Evolutionary conservation across 30 jellyfish, hydroid and myxozoan genomes (phyloP).

Genomic region (Aurelia aurita complex sp. Pacific): DNA sequence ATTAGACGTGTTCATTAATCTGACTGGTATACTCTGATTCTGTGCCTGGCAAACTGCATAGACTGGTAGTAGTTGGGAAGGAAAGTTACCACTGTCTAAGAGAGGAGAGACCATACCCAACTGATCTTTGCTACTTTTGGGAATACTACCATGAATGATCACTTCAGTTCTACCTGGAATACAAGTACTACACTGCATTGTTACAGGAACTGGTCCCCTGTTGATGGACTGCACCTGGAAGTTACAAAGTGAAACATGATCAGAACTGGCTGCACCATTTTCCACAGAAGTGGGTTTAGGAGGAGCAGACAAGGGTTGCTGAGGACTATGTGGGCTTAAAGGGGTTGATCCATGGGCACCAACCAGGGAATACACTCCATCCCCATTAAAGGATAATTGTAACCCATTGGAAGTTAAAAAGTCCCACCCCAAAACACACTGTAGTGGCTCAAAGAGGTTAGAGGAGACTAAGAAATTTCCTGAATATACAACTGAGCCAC

Average conservation of each 20-base stretch:
- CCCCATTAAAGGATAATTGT: background rate
- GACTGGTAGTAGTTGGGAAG: constrained; percentile 27
- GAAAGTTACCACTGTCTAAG: background rate
- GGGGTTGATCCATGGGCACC: constrained; percentile 3
- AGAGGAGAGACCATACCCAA: constrained; percentile 25
- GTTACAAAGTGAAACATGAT: constrained; percentile 6
- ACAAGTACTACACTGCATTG: background rate
- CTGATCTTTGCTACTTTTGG: constrained; percentile 38
- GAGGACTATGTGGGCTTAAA: background rate
- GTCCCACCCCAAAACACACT: constrained; percentile 56
- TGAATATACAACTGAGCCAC: constrained; percentile 14
- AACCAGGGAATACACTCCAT: constrained; percentile 7
- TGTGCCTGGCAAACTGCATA: constrained; percentile 39
- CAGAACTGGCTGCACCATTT: background rate
- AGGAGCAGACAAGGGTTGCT: constrained; percentile 11
- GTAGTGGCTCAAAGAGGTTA: constrained; percentile 11
- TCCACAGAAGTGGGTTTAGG: background rate
- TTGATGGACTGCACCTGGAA: constrained; percentile 12
- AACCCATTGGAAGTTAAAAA: constrained; percentile 23
- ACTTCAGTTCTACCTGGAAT: constrained; percentile 45
- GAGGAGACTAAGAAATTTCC: constrained; percentile 15
- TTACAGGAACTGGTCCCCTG: constrained; percentile 28
- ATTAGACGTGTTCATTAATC: constrained; percentile 37
- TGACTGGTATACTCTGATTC: constrained; percentile 4
- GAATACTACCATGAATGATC: constrained; percentile 3